phyloP scores from a whole-genome alignment of 2,113 vertebrate genomes.

The Otus sunia region DNA sequence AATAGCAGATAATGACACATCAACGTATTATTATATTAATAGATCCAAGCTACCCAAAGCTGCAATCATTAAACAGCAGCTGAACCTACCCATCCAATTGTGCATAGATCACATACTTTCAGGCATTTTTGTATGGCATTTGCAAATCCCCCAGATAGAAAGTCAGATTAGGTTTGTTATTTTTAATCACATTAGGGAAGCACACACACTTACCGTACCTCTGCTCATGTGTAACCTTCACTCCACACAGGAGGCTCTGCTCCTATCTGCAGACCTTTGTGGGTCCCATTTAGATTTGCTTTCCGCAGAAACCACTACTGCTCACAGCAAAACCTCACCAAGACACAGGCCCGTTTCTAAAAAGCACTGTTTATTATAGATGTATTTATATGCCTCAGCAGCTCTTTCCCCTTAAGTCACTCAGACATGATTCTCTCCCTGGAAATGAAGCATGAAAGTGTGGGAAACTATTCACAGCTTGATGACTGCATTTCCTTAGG shows the following conservation, averaged over 20 bases:
- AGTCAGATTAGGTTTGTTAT: not conserved
- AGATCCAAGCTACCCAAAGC: not conserved
- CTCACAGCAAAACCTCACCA: not conserved
- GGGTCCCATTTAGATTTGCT: not conserved
- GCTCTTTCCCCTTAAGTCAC: not conserved
- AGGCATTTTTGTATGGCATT: not conserved
- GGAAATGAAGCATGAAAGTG: not conserved
- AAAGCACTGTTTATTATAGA: not conserved
- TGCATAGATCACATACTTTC: not conserved
- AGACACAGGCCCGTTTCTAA: not conserved
- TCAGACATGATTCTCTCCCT: not conserved
- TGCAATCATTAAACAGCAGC: not conserved
- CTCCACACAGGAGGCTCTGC: not conserved
- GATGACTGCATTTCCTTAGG: constrained; percentile 15
- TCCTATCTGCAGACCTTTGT: not conserved
- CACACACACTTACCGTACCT: not conserved
- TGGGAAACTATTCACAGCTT: not conserved
- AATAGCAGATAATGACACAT: not conserved
- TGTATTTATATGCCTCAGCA: not conserved
- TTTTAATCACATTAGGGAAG: not conserved
- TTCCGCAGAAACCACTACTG: not conserved
- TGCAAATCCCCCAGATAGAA: not conserved
- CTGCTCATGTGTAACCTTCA: not conserved
- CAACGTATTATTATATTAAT: not conserved
- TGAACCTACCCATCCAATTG: not conserved